Conservation (phyloP, 2,888 invertebrate species). For the Drosophila putrida region DNA sequence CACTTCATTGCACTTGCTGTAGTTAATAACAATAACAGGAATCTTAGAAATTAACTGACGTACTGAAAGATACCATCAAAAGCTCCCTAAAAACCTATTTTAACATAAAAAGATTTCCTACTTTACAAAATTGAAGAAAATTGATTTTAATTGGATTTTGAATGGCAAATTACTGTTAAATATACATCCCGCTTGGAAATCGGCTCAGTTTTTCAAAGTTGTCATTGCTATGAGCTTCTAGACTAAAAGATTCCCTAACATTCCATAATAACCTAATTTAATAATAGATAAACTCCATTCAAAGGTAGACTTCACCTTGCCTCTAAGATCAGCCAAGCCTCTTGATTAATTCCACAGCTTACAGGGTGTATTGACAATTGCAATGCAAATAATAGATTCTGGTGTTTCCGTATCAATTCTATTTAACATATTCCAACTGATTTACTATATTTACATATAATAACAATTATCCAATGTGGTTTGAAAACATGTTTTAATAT, state of each 20-base stretch:
- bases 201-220: too few relatives aligned
- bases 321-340: background rate
- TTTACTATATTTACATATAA: conserved; percentile 9
- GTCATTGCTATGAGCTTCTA: too few relatives aligned
- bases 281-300: too few relatives aligned
- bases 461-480: conserved; percentile 35
- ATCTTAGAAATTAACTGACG: background rate
- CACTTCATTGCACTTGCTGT: conserved; percentile 13
- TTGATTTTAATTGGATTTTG: too few relatives aligned
- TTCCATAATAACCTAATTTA: too few relatives aligned
- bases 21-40: conserved; percentile 17
- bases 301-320: background rate
- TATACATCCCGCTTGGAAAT: too few relatives aligned
- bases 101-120: too few relatives aligned
- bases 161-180: too few relatives aligned
- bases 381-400: conserved; percentile 3
- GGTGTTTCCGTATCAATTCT: conserved; percentile 18
- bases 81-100: background rate
- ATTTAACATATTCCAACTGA: conserved; percentile 30
- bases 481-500: conserved; percentile 42
- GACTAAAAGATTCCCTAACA: too few relatives aligned
- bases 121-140: too few relatives aligned
- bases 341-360: background rate
- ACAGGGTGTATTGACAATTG: conserved; percentile 12
- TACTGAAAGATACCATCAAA: background rate